A percentile compares a stretch with the other conserved stretches of the same genome.
These are phyloP conservation scores for Cromileptes altivelis DNA, from an alignment of 2,113 vertebrate species.

Conservation along the genomic window DNA sequence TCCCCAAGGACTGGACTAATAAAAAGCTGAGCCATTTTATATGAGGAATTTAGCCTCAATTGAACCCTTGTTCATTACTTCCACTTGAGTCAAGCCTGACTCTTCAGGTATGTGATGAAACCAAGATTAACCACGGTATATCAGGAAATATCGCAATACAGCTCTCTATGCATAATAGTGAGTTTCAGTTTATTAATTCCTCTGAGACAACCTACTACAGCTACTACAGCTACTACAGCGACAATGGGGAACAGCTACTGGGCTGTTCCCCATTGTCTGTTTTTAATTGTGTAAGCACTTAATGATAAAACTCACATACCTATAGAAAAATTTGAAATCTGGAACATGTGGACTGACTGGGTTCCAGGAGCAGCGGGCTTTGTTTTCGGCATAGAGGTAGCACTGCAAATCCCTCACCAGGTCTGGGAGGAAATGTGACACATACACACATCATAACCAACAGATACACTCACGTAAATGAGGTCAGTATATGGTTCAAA, in stretches of 20 bases:
- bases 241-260: background rate
- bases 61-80: background rate
- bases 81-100: background rate
- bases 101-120: background rate
- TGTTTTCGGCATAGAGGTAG: background rate
- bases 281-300: background rate
- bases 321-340: conserved; percentile 69
- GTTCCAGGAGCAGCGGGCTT: conserved; percentile 70
- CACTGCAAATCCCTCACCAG: conserved; percentile 64
- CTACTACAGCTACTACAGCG: too few relatives aligned
- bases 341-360: fast-evolving
- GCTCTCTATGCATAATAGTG: background rate
- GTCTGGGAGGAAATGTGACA: conserved; percentile 39
- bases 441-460: background rate
- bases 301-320: conserved; percentile 47
- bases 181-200: background rate
- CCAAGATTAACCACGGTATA: fast-evolving
- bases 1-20: background rate
- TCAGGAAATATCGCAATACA: conserved; percentile 22
- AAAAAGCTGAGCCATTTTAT: background rate
- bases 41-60: background rate
- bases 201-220: background rate
- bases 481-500: background rate
- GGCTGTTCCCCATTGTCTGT: background rate
- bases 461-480: background rate